A percentile compares a stretch with the other conserved stretches of the same genome.
These are phyloP conservation scores for Pseudomyrmex gracilis DNA, from an alignment of 1,140 invertebrate species.

Conservation along the genomic window DNA sequence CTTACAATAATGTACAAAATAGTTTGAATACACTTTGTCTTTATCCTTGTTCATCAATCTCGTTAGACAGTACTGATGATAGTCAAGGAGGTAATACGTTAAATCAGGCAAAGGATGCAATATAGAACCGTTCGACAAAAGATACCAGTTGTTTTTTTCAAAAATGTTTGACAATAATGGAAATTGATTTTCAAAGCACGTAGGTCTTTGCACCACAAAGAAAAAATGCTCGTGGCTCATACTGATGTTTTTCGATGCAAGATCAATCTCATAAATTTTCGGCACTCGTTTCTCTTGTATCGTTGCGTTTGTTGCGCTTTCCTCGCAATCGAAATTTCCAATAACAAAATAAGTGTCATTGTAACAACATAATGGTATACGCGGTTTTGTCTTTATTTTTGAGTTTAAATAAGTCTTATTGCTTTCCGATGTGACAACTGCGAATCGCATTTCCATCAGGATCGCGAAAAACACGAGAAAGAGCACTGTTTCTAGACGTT, in stretches of 20 bases:
- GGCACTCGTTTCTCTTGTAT: constrained; percentile 17
- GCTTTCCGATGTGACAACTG: neutral
- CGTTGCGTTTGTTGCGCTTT: constrained; percentile 4
- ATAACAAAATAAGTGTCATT: neutral
- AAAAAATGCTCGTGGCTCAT: constrained; percentile 19
- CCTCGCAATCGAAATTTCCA: constrained; percentile 13
- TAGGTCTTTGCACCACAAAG: constrained; percentile 14
- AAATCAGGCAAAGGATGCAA: constrained; percentile 47
- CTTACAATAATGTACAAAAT: neutral
- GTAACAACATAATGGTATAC: too few relatives aligned
- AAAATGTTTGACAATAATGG: constrained; percentile 66
- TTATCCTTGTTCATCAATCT: constrained; percentile 10
- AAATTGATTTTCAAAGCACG: constrained; percentile 66
- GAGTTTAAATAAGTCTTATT: constrained; percentile 7
- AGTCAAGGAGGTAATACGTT: constrained; percentile 34
- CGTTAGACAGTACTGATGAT: constrained; percentile 75
- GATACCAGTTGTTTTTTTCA: constrained; percentile 73
- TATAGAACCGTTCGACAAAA: constrained; percentile 78
- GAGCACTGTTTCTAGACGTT: constrained; percentile 7
- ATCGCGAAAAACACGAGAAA: constrained; percentile 3
- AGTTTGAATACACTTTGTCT: too few relatives aligned
- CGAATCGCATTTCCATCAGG: neutral
- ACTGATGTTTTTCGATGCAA: constrained; percentile 28
- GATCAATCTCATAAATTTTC: constrained; percentile 33
- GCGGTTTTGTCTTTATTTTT: neutral